Base-by-base conservation (phyloP, 2,797 vertebrate species). In the Fistularia commersonii region DNA sequence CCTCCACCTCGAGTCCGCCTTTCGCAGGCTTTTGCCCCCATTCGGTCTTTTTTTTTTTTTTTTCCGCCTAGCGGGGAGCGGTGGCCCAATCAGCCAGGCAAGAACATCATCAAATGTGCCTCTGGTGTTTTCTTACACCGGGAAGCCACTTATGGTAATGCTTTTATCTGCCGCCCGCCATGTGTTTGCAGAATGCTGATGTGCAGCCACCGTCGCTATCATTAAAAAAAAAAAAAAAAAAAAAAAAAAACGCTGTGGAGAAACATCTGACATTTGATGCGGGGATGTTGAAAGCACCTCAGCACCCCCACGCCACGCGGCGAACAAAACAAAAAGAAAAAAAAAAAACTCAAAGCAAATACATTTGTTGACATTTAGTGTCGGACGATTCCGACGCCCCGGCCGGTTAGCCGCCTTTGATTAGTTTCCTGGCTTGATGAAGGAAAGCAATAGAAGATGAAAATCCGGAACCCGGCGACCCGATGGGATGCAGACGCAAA, bases 21-120 rank as follows among this genome's bases (percentile, higher is more conserved):
- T 66, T 61, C 48, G 57, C 61, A 49, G 74, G 61, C 54, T 59
- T 37, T 23, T 66, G 41, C 49, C 41, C 48, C 7, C 13, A 55
- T 74, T 54, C 61, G 55, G 62, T 70, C 52, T 58, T 50, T 58
- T 41, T 38, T 6, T 38, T 46, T 50, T n/a, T n/a, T n/a, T n/a
- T n/a, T n/a, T n/a, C n/a, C n/a, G n/a, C n/a, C n/a, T n/a, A n/a
- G n/a, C 67, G 44, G 42, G 23, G 41, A 46, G 57, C 43, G 42
- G 66, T 66, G 62, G 76, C 48, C 45, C 56, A 79, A 64, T 79
- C 62, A 79, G 48, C 43, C 57, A 56, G 54, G 45, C 68, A 71
- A 70, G 54, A 56, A 64, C 45, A 51, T 51, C 8, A 36, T 69
- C n/a, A 68, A 66, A 69, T 72, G 62, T 61, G 67, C 11, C 48